Conservation (phyloP, 2,888 invertebrate genomes). For the Drosophila nr. perissopoda region DNA sequence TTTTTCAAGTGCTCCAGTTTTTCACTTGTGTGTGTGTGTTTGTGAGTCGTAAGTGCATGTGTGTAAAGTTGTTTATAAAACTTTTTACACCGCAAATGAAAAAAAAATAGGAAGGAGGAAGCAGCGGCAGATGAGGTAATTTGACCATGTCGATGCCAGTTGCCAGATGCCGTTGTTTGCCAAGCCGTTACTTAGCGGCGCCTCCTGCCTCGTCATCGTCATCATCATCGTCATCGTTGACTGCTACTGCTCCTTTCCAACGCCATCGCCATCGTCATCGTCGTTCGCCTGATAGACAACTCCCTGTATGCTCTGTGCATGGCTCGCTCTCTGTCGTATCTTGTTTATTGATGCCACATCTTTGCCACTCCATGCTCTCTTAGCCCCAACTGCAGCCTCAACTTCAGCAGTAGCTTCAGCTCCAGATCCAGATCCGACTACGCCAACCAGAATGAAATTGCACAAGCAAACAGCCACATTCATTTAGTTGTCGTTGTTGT, state of each 20-base stretch:
- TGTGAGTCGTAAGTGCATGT: constrained; percentile 32
- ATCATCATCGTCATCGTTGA: constrained; percentile 21
- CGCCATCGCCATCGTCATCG: constrained; percentile 32
- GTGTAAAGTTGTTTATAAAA: constrained; percentile 74
- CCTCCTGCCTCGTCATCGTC: constrained; percentile 24
- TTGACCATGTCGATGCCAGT: constrained; percentile 73
- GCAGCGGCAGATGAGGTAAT: constrained; percentile 56
- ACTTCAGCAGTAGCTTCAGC: constrained; percentile 7
- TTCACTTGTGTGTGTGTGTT: constrained; percentile 15
- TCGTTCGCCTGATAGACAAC: constrained; percentile 58
- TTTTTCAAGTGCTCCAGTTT: constrained; percentile 77
- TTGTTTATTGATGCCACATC: constrained; percentile 73
- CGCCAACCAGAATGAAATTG: constrained; percentile 55
- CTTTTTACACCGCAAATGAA: constrained; percentile 66
- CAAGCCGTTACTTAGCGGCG: constrained; percentile 73
- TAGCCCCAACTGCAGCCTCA: constrained; percentile 16
- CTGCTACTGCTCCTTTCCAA: constrained; percentile 54
- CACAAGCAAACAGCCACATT: constrained; percentile 62
- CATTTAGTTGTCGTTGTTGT: constrained; percentile 34
- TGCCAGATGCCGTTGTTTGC: constrained; percentile 64
- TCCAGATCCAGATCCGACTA: constrained; percentile 20
- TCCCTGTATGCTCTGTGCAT: constrained; percentile 52
- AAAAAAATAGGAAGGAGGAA: constrained; percentile 22
- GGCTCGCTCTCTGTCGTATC: constrained; percentile 64
- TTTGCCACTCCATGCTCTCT: constrained; percentile 35